Percentiles rank a stretch among this genome's conserved stretches.
These are phyloP conservation scores for Pseudomyrmex pallidus DNA, from an alignment of 1,140 invertebrate species.

Conservation along the genomic window DNA sequence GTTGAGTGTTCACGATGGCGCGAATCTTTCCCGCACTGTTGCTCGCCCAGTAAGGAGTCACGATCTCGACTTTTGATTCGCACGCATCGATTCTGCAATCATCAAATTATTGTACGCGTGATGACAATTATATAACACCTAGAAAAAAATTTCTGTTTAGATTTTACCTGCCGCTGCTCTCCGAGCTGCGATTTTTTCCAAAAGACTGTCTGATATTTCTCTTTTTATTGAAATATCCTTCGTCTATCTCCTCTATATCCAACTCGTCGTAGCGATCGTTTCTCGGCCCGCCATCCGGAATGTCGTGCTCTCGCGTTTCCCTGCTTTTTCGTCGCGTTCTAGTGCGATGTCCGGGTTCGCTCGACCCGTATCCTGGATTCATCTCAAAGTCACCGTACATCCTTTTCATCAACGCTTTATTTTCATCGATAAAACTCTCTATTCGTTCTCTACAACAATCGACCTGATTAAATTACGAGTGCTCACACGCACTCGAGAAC, in stretches of 20 bases:
- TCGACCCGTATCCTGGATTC: slow-evolving; percentile 85
- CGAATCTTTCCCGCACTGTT: slow-evolving; percentile 96
- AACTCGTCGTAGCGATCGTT: slow-evolving; percentile 60
- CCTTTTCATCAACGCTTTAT: slow-evolving; percentile 95
- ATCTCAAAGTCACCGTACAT: slow-evolving; percentile 96
- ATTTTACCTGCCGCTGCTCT: slow-evolving; percentile 87
- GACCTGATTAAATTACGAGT: not conserved
- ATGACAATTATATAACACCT: too few species aligned
- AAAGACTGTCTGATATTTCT: slow-evolving; percentile 86
- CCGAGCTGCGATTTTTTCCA: slow-evolving; percentile 85
- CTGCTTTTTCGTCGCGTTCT: slow-evolving; percentile 78
- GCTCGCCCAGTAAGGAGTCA: slow-evolving; percentile 97
- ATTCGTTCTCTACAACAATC: slow-evolving; percentile 91
- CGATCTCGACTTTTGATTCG: slow-evolving; percentile 96
- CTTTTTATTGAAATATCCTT: slow-evolving; percentile 85
- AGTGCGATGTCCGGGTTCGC: slow-evolving; percentile 82
- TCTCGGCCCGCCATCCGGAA: slow-evolving; percentile 84
- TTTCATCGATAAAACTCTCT: slow-evolving; percentile 96
- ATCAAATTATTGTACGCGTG: not conserved
- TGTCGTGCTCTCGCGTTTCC: slow-evolving; percentile 80
- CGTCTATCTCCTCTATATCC: slow-evolving; percentile 62
- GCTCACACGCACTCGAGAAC: not conserved
- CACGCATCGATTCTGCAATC: slow-evolving; percentile 92
- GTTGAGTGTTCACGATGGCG: slow-evolving; percentile 96
- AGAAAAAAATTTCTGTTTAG: not conserved